phyloP scores from a whole-genome alignment of 2,113 vertebrate genomes.

The Mustelus asterias region DNA sequence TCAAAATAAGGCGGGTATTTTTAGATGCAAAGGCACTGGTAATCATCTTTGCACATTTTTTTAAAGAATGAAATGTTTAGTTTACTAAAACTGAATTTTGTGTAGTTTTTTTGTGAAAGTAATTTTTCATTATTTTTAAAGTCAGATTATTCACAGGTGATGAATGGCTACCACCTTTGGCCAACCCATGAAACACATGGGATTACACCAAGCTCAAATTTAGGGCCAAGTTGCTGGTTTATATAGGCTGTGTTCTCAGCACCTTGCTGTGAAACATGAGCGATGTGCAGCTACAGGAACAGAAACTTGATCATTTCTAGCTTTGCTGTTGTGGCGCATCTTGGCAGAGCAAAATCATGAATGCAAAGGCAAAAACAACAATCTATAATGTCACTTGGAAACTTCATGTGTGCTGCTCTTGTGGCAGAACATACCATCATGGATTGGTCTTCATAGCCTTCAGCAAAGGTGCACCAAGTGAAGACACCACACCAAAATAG shows the following conservation, averaged over 20 bases:
- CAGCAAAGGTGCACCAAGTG: too few species aligned
- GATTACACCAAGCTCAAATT: not conserved
- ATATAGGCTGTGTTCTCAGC: not conserved
- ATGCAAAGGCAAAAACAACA: not conserved
- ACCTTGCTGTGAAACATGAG: not conserved
- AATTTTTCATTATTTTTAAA: not conserved
- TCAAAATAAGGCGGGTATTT: not conserved
- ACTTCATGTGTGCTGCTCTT: too few species aligned
- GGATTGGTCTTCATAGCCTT: too few species aligned
- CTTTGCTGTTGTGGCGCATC: not conserved
- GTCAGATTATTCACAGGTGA: not conserved
- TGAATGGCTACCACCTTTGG: not conserved
- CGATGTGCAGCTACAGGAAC: not conserved
- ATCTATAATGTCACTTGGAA: too few species aligned
- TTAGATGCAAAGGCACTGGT: not conserved
- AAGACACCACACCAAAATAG: too few species aligned
- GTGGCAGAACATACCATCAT: too few species aligned
- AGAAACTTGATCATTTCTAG: not conserved
- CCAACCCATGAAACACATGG: not conserved
- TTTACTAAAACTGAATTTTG: not conserved
- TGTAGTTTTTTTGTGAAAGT: not conserved
- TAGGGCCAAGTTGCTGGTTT: not conserved
- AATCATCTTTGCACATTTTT: too few species aligned
- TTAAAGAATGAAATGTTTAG: not conserved
- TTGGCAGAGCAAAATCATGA: not conserved